Evolutionary conservation across 2,888 invertebrate species (phyloP).

Genomic region (Hermaeophaga mercurialis): DNA sequence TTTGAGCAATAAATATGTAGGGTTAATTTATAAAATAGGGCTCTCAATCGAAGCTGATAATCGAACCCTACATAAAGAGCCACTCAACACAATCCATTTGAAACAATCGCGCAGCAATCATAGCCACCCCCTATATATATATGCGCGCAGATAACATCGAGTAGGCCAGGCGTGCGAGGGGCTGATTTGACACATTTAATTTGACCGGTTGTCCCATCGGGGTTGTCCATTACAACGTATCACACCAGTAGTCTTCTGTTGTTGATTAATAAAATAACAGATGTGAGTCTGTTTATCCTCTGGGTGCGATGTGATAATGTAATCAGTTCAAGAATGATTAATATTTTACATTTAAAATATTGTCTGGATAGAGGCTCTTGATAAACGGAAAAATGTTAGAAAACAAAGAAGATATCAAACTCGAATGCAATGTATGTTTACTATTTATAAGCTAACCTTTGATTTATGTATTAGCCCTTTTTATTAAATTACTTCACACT

Average conservation of each 20-base stretch:
- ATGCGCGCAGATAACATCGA: constrained; percentile 50
- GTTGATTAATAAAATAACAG: constrained; percentile 49
- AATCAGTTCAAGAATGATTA: constrained; percentile 25
- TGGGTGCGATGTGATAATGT: constrained; percentile 29
- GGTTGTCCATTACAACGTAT: constrained; percentile 44
- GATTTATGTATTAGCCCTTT: too few species aligned
- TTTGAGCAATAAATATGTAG: constrained; percentile 20
- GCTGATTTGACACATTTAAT: constrained; percentile 54
- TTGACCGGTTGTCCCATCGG: constrained; percentile 49
- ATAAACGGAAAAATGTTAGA: too few species aligned
- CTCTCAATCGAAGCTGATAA: constrained; percentile 40
- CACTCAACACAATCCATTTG: constrained; percentile 50
- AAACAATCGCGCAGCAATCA: constrained; percentile 55
- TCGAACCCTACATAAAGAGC: constrained; percentile 45
- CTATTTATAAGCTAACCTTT: too few species aligned
- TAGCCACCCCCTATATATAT: constrained; percentile 49
- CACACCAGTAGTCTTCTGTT: constrained; percentile 38
- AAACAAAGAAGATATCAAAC: too few species aligned
- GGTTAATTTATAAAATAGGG: constrained; percentile 36
- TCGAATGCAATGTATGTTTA: too few species aligned
- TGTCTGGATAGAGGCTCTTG: too few species aligned
- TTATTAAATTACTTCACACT: too few species aligned
- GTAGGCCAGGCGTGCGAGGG: constrained; percentile 48
- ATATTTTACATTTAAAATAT: neutral
- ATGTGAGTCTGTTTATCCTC: constrained; percentile 41